These are phyloP conservation scores for Phyllotreta striolata DNA, from an alignment of 2,888 invertebrate species.

Conservation along the genomic window DNA sequence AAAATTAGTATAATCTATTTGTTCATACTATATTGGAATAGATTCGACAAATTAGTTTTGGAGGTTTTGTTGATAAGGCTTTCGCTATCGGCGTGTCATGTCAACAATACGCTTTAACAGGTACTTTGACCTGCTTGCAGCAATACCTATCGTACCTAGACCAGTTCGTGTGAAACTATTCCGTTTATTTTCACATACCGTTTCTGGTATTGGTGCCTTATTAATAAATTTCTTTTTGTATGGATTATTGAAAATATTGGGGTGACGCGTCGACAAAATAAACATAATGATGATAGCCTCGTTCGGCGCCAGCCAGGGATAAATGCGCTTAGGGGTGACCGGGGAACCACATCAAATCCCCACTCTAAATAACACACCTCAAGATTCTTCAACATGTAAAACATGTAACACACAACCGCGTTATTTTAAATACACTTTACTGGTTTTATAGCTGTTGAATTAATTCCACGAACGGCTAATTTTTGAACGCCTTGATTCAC, in stretches of 20 bases:
- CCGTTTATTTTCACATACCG: constrained; percentile 17
- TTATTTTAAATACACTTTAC: neutral
- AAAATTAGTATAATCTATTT: too few species aligned
- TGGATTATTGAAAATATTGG: constrained; percentile 38
- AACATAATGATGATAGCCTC: constrained; percentile 6
- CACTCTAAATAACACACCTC: too few species aligned
- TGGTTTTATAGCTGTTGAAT: neutral
- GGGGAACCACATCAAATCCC: neutral
- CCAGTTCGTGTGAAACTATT: constrained; percentile 19
- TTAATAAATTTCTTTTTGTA: constrained; percentile 33
- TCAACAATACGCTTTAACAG: neutral
- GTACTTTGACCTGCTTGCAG: constrained; percentile 1
- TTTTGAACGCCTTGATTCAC: neutral
- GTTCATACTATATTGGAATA: too few species aligned
- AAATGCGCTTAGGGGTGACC: constrained; percentile 4
- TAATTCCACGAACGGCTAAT: too few species aligned
- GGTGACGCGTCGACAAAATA: constrained; percentile 17
- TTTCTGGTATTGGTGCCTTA: constrained; percentile 22
- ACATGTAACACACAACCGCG: neutral
- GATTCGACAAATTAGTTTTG: too few species aligned
- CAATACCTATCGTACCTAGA: neutral
- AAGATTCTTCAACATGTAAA: too few species aligned
- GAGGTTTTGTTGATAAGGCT: too few species aligned
- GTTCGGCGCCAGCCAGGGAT: constrained; percentile 18
- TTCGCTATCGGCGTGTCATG: too few species aligned